Percentiles rank a stretch among this genome's conserved stretches.
Conservation (phyloP, 2,113 vertebrate species). For the Propithecus coquereli region DNA sequence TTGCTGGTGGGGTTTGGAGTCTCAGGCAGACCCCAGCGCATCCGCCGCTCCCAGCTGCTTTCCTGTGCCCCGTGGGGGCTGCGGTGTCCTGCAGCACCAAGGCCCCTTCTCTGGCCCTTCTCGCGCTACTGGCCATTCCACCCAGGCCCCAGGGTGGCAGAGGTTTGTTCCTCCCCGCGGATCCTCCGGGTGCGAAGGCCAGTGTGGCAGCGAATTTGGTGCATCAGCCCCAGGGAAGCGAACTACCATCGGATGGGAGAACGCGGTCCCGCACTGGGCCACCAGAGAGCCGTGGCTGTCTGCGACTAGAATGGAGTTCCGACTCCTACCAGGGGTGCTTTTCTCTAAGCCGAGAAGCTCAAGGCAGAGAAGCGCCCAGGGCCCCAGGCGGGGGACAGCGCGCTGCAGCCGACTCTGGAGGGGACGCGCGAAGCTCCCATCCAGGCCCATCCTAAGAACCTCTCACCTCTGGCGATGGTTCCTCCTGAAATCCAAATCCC, state of each 20-base stretch:
- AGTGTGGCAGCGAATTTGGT: not conserved
- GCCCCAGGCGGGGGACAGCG: not conserved
- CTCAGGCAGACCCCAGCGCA: rapidly evolving
- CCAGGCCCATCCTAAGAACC: not conserved
- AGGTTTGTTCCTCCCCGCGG: rapidly evolving
- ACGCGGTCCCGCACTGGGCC: rapidly evolving
- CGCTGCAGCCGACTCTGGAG: rapidly evolving
- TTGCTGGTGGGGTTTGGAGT: not conserved
- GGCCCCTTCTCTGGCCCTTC: not conserved
- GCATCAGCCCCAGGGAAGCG: not conserved
- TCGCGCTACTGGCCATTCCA: not conserved
- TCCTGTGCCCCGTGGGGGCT: rapidly evolving
- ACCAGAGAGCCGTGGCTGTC: rapidly evolving
- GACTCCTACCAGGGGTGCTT: not conserved
- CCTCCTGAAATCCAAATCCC: conserved; percentile 23
- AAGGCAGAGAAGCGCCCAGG: not conserved
- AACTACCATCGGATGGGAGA: not conserved
- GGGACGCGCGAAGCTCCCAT: rapidly evolving
- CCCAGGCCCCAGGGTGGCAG: rapidly evolving
- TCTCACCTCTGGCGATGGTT: not conserved
- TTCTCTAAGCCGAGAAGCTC: not conserved
- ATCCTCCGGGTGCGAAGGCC: not conserved
- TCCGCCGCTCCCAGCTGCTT: rapidly evolving
- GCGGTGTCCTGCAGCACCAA: rapidly evolving
- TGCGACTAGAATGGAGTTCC: rapidly evolving